These are phyloP conservation scores for Venustaconcha ellipsiformis DNA, from an alignment of 1,140 invertebrate species.

Conservation along the genomic window DNA sequence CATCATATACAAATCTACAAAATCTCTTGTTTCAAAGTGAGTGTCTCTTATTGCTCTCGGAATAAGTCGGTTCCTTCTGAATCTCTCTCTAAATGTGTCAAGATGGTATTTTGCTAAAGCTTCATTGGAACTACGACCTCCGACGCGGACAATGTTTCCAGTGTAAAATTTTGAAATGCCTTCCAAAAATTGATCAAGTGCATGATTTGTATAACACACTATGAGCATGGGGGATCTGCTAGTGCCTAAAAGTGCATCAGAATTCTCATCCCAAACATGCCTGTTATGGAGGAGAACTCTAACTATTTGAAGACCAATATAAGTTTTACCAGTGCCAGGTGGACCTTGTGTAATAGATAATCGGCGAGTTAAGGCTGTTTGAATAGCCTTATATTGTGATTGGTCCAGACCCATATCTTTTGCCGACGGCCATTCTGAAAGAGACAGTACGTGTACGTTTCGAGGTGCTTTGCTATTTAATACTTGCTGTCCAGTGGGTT, in stretches of 20 bases:
- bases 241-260: constrained; percentile 3
- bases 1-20: constrained; percentile 29
- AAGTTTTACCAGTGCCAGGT: constrained; percentile 64
- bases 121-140: constrained; percentile 76
- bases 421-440: constrained; percentile 43
- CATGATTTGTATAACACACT: constrained; percentile 89
- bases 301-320: constrained; percentile 64
- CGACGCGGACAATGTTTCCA: constrained; percentile 76
- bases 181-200: constrained; percentile 88
- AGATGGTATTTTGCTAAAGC: constrained; percentile 28
- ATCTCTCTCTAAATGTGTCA: constrained; percentile 34
- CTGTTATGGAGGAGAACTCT: constrained; percentile 60
- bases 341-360: constrained; percentile 80
- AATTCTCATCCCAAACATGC: constrained; percentile 28
- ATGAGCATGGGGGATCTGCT: constrained; percentile 76
- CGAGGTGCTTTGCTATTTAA: constrained; percentile 17
- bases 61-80: constrained; percentile 30
- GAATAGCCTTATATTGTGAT: constrained; percentile 68
- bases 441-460: not conserved
- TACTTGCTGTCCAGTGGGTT: no score
- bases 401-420: constrained; percentile 59
- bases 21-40: constrained; percentile 20
- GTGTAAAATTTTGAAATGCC: constrained; percentile 65
- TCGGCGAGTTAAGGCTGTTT: constrained; percentile 68
- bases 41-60: constrained; percentile 32